Evolutionary conservation across 1,140 invertebrate species (phyloP).

Genomic region (Elymnias hypermnestra): DNA sequence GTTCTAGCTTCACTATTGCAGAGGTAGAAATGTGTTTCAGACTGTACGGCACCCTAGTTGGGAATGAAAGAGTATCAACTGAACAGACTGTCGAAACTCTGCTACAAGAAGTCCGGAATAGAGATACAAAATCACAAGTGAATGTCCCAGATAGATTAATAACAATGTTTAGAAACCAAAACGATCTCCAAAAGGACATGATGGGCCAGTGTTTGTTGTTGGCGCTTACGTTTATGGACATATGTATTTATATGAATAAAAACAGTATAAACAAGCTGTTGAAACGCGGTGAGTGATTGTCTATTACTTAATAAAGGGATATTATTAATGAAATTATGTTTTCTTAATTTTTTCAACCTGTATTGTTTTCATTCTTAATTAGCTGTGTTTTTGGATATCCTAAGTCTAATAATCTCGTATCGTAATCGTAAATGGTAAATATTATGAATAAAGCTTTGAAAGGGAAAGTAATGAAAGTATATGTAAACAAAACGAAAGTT

Average conservation of each 20-base stretch:
- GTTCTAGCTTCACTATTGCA: no score
- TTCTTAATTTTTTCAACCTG: no score
- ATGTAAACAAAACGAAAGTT: no score
- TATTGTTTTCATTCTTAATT: no score
- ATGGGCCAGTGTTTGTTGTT: slow-evolving; percentile 60
- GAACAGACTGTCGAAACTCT: slow-evolving; percentile 60
- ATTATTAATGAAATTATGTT: no score
- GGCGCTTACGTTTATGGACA: slow-evolving; percentile 66
- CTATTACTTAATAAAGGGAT: no score
- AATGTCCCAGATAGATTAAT: slow-evolving; percentile 35
- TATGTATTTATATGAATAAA: slow-evolving; percentile 62
- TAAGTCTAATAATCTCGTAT: no score
- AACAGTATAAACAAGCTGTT: slow-evolving; percentile 46
- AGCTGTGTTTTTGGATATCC: no score
- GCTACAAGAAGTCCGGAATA: slow-evolving; percentile 25
- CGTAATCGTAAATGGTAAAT: no score
- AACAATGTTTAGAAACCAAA: slow-evolving; percentile 40
- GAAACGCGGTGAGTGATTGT: slow-evolving; percentile 27
- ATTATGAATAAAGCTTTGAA: no score
- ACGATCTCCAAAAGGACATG: slow-evolving; percentile 61
- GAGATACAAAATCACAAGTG: slow-evolving; percentile 28
- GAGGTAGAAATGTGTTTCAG: slow-evolving; percentile 37
- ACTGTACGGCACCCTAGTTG: slow-evolving; percentile 64
- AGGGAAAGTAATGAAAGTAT: no score
- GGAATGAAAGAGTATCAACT: slow-evolving; percentile 65